phyloP scores from a whole-genome alignment of 2,797 vertebrate species.

The Pipistrellus kuhlii region DNA sequence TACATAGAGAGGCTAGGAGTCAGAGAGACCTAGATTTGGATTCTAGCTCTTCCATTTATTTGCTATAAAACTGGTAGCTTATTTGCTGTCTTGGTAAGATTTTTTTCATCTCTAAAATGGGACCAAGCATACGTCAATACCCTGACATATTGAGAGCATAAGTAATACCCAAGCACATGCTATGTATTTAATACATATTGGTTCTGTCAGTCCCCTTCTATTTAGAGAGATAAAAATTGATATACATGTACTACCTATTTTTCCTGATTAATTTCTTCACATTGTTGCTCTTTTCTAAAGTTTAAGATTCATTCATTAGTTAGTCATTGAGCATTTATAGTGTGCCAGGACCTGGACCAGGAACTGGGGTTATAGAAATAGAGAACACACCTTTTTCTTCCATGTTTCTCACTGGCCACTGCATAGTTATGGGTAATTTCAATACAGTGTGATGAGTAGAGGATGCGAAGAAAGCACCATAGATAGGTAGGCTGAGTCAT shows the following conservation, averaged over 20 bases:
- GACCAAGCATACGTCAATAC: background rate
- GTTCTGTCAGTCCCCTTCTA: background rate
- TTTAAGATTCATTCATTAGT: background rate
- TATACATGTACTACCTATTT: background rate
- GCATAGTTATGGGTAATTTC: background rate
- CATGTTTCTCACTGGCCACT: background rate
- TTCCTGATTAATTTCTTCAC: background rate
- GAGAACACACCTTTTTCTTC: background rate
- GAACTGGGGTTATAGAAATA: background rate
- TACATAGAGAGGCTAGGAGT: background rate
- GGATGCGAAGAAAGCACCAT: too few species aligned
- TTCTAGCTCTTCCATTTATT: slow-evolving; percentile 32
- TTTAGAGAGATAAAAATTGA: background rate
- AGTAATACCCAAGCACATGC: background rate
- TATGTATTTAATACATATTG: background rate
- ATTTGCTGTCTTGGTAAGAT: background rate
- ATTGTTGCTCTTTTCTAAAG: background rate
- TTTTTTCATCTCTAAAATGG: slow-evolving; percentile 14
- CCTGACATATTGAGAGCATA: background rate
- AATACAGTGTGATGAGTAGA: background rate
- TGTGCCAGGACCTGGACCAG: background rate
- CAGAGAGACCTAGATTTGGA: slow-evolving; percentile 44
- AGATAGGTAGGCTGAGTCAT: background rate
- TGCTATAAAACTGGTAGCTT: background rate
- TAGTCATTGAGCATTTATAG: background rate